Evolutionary conservation across 23 tunicate species (phyloP), one percentile per base, ranked within the genome.

Genomic region (Botrylloides violaceus): DNA sequence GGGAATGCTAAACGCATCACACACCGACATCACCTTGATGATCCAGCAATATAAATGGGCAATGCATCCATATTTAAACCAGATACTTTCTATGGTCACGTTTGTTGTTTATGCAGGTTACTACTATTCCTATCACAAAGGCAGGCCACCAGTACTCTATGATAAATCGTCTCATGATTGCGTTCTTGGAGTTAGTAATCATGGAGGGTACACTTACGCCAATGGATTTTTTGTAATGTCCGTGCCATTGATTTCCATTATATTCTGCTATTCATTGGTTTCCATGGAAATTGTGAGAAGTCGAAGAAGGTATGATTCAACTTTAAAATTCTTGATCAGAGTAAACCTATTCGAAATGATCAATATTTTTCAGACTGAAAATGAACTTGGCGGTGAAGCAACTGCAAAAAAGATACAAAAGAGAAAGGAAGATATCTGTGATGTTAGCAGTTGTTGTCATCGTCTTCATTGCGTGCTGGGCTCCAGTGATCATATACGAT

Each of bases 171-270:
- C 76, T 19, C 83, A 78, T 25, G 66, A 63, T 22, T 78, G 83
- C 53, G 29, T 78, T 50, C 77, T 78, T 49, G 83, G 83, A 1
- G 66, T 53, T 3, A 26, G 28, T n/a, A 32, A 56, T 29, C 83
- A 70, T n/a, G 76, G 62, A 0, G 83, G 83, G 7, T 65, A 65
- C 30, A 68, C 83, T n/a, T 78, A 70, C 53, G 65, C 76, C 28
- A 78, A 65, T 24, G 83, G 83, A 6, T 56, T 78, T 5, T 78
- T 66, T 32, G 72, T 57, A 35, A 78, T 78, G 66, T 31, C 49
- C 24, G 34, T 78, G 32, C 83, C 83, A 50, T 27, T 78, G 26
- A 18, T 55, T 2, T 28, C 76, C 20, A 66, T 78, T 32, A 55
- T 68, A 47, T 56, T 66, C 49, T 65, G 78, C 19, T 78, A 78